These are phyloP conservation scores for Propithecus coquereli DNA, from an alignment of 2,113 vertebrate genomes.

Conservation along the genomic window DNA sequence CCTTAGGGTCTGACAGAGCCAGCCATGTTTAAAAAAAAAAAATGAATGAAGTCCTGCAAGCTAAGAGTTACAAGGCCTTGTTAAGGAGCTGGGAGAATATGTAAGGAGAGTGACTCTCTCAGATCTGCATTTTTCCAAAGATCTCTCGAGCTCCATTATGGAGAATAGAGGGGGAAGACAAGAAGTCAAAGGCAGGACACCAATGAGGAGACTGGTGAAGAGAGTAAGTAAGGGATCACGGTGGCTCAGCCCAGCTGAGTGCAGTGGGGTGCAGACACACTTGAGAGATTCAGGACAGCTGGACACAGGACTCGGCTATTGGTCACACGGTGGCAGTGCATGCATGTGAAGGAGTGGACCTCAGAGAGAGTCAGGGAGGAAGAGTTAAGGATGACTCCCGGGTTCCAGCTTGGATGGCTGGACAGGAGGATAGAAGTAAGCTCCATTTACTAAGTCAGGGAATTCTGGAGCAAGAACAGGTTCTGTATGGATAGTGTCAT, in stretches of 20 bases:
- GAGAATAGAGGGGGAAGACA: not conserved
- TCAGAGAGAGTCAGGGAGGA: not conserved
- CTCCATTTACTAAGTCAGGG: not conserved
- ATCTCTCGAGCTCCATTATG: not conserved
- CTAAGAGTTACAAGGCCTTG: not conserved
- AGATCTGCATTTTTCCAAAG: not conserved
- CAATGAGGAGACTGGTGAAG: not conserved
- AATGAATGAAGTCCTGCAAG: not conserved
- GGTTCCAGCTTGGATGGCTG: not conserved
- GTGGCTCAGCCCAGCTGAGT: not conserved
- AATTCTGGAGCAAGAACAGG: not conserved
- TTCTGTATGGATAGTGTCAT: not conserved
- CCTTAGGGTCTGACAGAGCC: not conserved
- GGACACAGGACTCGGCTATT: rapidly evolving
- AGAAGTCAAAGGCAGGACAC: not conserved
- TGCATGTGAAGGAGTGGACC: not conserved
- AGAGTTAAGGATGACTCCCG: not conserved
- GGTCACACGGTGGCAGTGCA: not conserved
- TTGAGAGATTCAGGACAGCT: not conserved
- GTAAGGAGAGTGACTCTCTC: not conserved
- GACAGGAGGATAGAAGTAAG: not conserved
- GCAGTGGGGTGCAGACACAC: not conserved
- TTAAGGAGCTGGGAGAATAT: not conserved
- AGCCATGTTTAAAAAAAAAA: not conserved
- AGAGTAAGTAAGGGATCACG: not conserved